Base-by-base conservation (phyloP, 1,140 invertebrate species). In the Megathymus violae region DNA sequence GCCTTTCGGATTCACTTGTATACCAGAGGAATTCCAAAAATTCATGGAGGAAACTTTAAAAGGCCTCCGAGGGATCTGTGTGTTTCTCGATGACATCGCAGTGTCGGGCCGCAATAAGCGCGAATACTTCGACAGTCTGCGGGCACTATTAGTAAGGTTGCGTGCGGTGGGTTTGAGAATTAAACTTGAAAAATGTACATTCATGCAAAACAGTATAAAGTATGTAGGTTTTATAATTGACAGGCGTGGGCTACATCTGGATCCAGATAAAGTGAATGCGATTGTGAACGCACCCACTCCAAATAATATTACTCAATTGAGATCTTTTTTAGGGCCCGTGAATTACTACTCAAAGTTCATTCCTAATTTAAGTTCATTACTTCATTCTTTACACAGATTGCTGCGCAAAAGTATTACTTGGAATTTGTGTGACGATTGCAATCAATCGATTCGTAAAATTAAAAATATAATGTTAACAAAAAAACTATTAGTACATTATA, bases 191-290 rank as follows among this genome's bases (percentile, higher is more conserved):
- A 72, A 72, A 61, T 78, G 69, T 67, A 13, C 47, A 0, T 76
- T 75, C 56, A 61, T 74, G 9, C 38, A 66, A 52, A 16, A 62
- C 6, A 65, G 40, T 14, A 60, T 76, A 22, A 48, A 14, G 10
- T 91, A 80, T 64, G 59, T 91, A 10, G 88, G 88, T 11, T 76
- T 74, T 74, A 50, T 77, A 5, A 75, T 92, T 3, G 52, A 81
- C 46, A 68, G 74, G 46, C 22, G 78, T 4, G 86, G 84, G 3
- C 52, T 89, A 43, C 66, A 64, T 7, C 71, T 77, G 3, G 68
- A 82, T 62, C 54, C 64, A 16, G 63, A 71, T 3, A 91, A 87
- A 70, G 52, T 88, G 4, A 17, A 76, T 3, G 80, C 85, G 4
- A 91, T 92, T 15, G 11, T 54, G 0, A 65, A 87, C 0, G 78